These are phyloP conservation scores for Dolichotis patagonum DNA, from an alignment of 2,113 vertebrate species.

Conservation along the genomic window DNA sequence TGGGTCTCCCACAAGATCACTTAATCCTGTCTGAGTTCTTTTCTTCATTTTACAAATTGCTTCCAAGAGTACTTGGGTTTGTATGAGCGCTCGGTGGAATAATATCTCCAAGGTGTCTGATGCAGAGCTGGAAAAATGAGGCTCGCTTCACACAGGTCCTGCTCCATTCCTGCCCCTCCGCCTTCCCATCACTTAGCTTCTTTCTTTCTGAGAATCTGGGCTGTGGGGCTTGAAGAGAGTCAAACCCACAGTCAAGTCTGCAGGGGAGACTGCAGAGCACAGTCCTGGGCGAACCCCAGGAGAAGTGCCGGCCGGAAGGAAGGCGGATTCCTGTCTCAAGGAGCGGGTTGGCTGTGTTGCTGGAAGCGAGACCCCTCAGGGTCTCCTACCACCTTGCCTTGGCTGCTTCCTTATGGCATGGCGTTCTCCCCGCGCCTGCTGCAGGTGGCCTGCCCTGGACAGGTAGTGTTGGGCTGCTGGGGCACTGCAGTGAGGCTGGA, in stretches of 20 bases:
- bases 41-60: not conserved
- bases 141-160: rapidly evolving
- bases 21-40: not conserved
- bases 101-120: not conserved
- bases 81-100: not conserved
- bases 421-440: not conserved
- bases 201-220: not conserved
- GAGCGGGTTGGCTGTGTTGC: too few species aligned
- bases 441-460: not conserved
- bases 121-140: not conserved
- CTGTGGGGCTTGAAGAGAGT: not conserved
- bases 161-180: rapidly evolving
- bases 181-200: not conserved
- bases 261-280: rapidly evolving
- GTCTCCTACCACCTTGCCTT: not conserved
- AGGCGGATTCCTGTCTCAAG: rapidly evolving
- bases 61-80: not conserved
- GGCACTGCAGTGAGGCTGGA: too few species aligned
- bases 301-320: rapidly evolving
- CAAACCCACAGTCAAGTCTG: rapidly evolving
- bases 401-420: not conserved
- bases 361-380: rapidly evolving
- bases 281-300: rapidly evolving
- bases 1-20: not conserved
- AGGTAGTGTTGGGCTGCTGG: not conserved